Evolutionary conservation across 2,113 vertebrate genomes (phyloP), one percentile per base, ranked within the genome.

Genomic region (Promerops cafer): DNA sequence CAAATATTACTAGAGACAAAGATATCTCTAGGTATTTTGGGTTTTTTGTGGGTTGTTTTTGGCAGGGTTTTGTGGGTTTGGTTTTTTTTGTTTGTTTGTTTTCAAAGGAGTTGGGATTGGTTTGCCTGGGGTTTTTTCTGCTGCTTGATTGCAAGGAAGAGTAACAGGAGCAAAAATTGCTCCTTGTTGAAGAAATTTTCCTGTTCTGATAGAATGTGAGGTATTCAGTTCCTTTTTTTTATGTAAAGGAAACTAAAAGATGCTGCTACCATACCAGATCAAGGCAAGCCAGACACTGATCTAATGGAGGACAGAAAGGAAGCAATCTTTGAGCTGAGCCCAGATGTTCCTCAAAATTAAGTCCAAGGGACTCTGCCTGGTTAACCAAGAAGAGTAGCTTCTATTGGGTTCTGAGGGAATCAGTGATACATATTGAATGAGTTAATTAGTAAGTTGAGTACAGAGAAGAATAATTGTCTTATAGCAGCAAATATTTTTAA

Each of bases 11-110:
- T 57, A 45, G 27, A 83, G 13, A 7, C 31, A 70, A 84, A 91
- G 9, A 10, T 54, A 49, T 10, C 8, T 56, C 7, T 50, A 39
- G 16, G 6, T 26, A 11, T n/a, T 66, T 24, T 27, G 4, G 28
- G 1, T 0, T 6, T 10, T 42, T 59, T 35, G 26, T 66, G 24
- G 31, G 5, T 59, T 59, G 31, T 23, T 78, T 60, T 63, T 54
- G 13, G 35, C 10, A 10, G 26, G 2, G 0, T 3, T 12, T 33
- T 64, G 28, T 40, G 3, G 2, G 7, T 6, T 35, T 27, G 7
- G 17, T 19, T 28, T 37, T 17, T 30, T 14, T 45, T 26, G 4
- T 39, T n/a, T 27, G 3, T 26, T 53, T 24, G 8, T 28, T 68
- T 70, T 70, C 47, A 4, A 39, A 8, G 13, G 12, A 3, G 4